Percentiles rank a stretch among this genome's conserved stretches.
Evolutionary conservation across 2,888 invertebrate genomes (phyloP).

Genomic region (Cheilosia scutellata): DNA sequence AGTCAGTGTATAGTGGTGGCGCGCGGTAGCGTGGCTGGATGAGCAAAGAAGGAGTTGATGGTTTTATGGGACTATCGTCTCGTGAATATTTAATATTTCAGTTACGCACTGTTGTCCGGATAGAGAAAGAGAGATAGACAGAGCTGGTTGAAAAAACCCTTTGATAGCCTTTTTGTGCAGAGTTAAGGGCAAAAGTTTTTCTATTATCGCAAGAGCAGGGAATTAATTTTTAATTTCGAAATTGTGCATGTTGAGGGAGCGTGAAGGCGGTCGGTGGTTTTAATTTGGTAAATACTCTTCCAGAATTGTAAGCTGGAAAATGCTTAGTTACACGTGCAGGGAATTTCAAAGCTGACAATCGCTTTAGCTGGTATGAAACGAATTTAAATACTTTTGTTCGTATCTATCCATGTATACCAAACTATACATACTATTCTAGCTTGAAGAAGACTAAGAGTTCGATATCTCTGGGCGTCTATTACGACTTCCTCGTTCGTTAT

Average conservation of each 20-base stretch:
- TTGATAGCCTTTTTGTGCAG: conserved; percentile 36
- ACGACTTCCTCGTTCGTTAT: no score
- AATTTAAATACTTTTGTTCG: no score
- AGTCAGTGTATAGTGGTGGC: background rate
- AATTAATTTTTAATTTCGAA: conserved; percentile 73
- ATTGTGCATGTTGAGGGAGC: conserved; percentile 38
- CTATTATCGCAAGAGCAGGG: conserved; percentile 70
- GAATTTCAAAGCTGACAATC: conserved; percentile 21
- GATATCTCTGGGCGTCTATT: no score
- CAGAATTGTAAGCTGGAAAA: conserved; percentile 43
- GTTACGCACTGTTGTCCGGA: conserved; percentile 63
- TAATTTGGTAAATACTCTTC: conserved; percentile 57
- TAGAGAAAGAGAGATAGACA: background rate
- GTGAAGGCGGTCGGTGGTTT: conserved; percentile 17
- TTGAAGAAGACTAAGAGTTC: no score
- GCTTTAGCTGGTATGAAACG: no score
- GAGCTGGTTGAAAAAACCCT: conserved; percentile 42
- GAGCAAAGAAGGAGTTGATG: conserved; percentile 59
- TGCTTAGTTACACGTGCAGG: conserved; percentile 47
- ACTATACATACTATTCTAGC: no score
- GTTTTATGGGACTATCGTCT: conserved; percentile 68
- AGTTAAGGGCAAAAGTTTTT: conserved; percentile 64
- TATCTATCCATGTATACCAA: no score
- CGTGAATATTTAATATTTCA: conserved; percentile 74
- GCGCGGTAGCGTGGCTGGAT: background rate